These are phyloP conservation scores for Pyrrhura leucotis DNA, from an alignment of 2,797 vertebrate species.

Conservation along the genomic window DNA sequence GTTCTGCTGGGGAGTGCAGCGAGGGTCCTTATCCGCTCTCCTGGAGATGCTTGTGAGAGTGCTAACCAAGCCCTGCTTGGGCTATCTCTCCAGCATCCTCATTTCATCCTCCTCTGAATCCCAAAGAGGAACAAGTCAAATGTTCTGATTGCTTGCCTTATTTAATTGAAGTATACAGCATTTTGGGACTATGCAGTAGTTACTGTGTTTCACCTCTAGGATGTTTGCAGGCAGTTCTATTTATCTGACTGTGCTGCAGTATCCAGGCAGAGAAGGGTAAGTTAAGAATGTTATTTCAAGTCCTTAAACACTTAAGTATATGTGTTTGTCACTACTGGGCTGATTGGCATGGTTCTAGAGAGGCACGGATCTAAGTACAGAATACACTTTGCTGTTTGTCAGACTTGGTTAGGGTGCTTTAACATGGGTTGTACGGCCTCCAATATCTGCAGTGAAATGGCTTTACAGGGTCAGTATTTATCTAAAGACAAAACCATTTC, in stretches of 20 bases:
- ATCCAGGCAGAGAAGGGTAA: neutral
- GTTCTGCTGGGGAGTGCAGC: accelerated
- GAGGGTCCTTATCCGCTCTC: neutral
- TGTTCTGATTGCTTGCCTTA: neutral
- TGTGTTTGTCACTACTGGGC: neutral
- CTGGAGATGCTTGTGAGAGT: neutral
- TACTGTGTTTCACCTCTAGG: neutral
- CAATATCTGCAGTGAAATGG: neutral
- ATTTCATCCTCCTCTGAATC: neutral
- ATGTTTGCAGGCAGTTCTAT: neutral
- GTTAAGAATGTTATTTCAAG: neutral
- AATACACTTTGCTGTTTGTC: neutral
- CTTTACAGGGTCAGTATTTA: neutral
- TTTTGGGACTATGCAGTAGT: neutral
- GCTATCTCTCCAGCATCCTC: neutral
- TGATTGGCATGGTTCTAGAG: neutral
- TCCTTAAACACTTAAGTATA: neutral
- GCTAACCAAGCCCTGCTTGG: neutral
- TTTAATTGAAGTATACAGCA: accelerated
- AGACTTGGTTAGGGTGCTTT: neutral
- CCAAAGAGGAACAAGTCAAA: neutral
- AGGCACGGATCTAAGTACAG: neutral
- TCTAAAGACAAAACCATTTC: accelerated
- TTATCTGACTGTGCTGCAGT: neutral
- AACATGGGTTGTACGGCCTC: neutral